Percentiles rank a stretch among this genome's conserved stretches.
Conservation (phyloP, 2,113 vertebrate genomes). For the Heloderma charlesbogerti region DNA sequence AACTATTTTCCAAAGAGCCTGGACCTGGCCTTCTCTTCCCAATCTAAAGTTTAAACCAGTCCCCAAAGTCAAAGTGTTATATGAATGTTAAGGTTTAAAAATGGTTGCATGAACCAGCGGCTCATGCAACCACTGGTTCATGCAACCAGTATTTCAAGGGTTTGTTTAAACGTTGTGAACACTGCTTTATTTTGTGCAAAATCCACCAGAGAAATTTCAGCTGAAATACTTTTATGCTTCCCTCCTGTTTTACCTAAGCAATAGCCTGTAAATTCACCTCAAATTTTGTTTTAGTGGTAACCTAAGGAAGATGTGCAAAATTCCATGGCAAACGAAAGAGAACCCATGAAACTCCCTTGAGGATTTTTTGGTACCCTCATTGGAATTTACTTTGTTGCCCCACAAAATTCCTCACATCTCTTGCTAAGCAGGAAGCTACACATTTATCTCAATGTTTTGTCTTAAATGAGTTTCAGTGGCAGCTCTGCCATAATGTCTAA, state of each 20-base stretch:
- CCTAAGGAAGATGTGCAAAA: neutral
- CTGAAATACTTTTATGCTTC: neutral
- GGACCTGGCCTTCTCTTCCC: neutral
- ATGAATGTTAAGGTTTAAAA: neutral
- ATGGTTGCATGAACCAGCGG: no score
- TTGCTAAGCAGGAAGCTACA: neutral
- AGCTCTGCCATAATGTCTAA: neutral
- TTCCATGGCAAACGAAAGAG: neutral
- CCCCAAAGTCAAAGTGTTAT: no score
- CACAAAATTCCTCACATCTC: neutral
- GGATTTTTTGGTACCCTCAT: neutral
- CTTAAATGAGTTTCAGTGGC: neutral
- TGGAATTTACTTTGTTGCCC: neutral
- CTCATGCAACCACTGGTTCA: no score
- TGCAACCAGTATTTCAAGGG: neutral
- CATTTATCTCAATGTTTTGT: no score
- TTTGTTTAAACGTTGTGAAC: neutral
- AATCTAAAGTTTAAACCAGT: neutral
- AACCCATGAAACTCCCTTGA: no score
- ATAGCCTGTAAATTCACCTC: neutral
- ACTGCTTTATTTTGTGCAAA: neutral
- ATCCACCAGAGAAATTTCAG: neutral
- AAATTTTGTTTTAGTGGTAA: neutral
- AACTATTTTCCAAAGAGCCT: neutral
- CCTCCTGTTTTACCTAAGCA: neutral